Evolutionary conservation across 2,888 invertebrate species (phyloP).

Genomic region (Galerucella nymphaeae): DNA sequence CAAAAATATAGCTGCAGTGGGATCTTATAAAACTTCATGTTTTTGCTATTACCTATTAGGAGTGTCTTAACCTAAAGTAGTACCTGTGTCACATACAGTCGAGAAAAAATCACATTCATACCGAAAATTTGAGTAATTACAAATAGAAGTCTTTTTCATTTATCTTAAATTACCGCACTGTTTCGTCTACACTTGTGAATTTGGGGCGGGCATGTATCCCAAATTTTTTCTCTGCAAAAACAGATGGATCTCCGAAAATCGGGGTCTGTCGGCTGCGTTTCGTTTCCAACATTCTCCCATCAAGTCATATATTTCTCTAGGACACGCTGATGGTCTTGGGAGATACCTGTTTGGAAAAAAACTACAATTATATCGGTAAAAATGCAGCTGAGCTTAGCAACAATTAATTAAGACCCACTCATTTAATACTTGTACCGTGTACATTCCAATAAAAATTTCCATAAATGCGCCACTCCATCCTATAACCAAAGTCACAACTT

Average conservation of each 20-base stretch:
- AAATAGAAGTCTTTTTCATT: conserved; percentile 30
- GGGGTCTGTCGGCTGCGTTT: conserved; percentile 82
- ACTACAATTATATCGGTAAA: neutral
- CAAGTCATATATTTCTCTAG: conserved; percentile 89
- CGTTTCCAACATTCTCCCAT: conserved; percentile 94
- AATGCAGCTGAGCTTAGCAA: too few species aligned
- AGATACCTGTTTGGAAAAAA: conserved; percentile 57
- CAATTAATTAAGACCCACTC: too few species aligned
- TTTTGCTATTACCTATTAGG: conserved; percentile 21
- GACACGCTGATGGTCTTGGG: conserved; percentile 79
- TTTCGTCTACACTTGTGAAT: conserved; percentile 45
- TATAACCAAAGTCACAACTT: too few species aligned
- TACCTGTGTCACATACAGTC: conserved; percentile 32
- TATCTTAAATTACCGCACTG: conserved; percentile 11
- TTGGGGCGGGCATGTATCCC: conserved; percentile 70
- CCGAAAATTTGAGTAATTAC: conserved; percentile 32
- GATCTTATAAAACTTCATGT: conserved; percentile 9
- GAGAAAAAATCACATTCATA: conserved; percentile 42
- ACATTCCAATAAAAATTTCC: too few species aligned
- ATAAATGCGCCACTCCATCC: too few species aligned
- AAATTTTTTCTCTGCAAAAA: conserved; percentile 81
- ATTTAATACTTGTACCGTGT: too few species aligned
- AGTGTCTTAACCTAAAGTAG: conserved; percentile 41
- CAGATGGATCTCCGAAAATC: conserved; percentile 88
- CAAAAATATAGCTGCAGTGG: neutral